A percentile compares a stretch with the other conserved stretches of the same genome.
Conservation (phyloP, 2,797 vertebrate genomes). For the Cyprinella venusta region DNA sequence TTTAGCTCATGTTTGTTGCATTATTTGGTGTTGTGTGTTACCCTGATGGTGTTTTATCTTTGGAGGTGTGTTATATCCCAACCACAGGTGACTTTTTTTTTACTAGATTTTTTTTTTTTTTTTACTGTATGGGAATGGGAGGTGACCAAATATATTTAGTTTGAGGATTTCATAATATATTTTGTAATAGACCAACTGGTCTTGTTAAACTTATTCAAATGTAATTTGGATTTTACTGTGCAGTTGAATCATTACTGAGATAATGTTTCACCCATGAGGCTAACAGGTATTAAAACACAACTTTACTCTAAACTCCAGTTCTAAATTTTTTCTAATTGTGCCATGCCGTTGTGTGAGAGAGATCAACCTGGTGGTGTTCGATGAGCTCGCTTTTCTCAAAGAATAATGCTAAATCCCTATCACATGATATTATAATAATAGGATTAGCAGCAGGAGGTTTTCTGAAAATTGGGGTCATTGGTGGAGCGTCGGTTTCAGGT, state of each 20-base stretch:
- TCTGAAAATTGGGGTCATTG: conserved; percentile 5
- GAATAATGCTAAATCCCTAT: conserved; percentile 32
- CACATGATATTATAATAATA: conserved; percentile 57
- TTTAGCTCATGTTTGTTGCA: background rate
- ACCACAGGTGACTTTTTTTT: no score
- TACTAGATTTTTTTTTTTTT: no score
- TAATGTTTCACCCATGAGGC: background rate
- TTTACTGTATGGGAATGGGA: no score
- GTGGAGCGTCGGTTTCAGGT: conserved; percentile 3
- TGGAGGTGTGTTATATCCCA: background rate
- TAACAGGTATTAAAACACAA: background rate
- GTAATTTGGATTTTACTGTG: conserved; percentile 9
- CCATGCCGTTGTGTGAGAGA: background rate
- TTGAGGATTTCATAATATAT: conserved; percentile 1
- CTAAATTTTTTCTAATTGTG: conserved; percentile 33
- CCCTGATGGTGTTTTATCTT: background rate
- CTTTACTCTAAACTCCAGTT: background rate
- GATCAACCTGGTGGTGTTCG: background rate
- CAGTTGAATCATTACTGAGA: conserved; percentile 15
- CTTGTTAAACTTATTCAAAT: conserved; percentile 1
- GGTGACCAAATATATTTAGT: background rate
- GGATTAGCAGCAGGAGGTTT: conserved; percentile 47
- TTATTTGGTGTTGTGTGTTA: background rate
- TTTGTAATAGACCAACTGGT: background rate
- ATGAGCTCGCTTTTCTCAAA: background rate